These are phyloP conservation scores for Conchocele bisecta DNA, from an alignment of 2,888 invertebrate genomes.

Conservation along the genomic window DNA sequence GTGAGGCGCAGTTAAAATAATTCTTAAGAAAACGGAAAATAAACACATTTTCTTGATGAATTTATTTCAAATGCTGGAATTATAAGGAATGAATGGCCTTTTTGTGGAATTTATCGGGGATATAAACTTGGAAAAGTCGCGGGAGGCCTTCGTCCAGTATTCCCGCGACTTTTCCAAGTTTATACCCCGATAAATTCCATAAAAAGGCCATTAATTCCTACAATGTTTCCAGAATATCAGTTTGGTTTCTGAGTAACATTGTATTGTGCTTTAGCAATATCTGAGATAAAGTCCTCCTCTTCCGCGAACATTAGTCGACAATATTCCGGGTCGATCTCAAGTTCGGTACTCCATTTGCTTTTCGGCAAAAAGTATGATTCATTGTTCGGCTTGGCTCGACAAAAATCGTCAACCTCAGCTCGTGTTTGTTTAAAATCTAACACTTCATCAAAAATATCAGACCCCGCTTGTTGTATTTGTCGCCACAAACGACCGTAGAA, in stretches of 20 bases:
- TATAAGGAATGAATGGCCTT: too few relatives aligned
- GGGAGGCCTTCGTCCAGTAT: too few relatives aligned
- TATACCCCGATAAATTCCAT: too few relatives aligned
- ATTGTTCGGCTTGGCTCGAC: slow-evolving; percentile 52
- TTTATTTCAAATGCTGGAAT: too few relatives aligned
- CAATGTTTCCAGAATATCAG: not conserved
- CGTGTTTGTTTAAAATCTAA: slow-evolving; percentile 55
- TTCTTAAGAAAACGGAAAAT: too few relatives aligned
- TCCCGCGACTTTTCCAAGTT: too few relatives aligned
- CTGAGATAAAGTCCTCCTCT: slow-evolving; percentile 54
- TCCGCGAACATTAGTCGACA: slow-evolving; percentile 42
- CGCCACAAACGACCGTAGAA: slow-evolving; percentile 55
- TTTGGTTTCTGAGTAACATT: slow-evolving; percentile 11
- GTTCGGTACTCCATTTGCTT: slow-evolving; percentile 36
- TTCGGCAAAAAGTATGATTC: slow-evolving; percentile 26
- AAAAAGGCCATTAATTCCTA: too few relatives aligned
- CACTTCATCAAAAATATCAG: slow-evolving; percentile 57
- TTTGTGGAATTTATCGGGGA: too few relatives aligned
- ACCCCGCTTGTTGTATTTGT: slow-evolving; percentile 50
- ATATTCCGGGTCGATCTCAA: slow-evolving; percentile 32
- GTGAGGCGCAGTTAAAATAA: too few relatives aligned
- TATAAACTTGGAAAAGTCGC: too few relatives aligned
- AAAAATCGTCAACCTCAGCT: slow-evolving; percentile 55
- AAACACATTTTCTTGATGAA: too few relatives aligned
- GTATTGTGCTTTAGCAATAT: slow-evolving; percentile 46